phyloP scores from a whole-genome alignment of 2,888 invertebrate species.

The Beris chalybata region DNA sequence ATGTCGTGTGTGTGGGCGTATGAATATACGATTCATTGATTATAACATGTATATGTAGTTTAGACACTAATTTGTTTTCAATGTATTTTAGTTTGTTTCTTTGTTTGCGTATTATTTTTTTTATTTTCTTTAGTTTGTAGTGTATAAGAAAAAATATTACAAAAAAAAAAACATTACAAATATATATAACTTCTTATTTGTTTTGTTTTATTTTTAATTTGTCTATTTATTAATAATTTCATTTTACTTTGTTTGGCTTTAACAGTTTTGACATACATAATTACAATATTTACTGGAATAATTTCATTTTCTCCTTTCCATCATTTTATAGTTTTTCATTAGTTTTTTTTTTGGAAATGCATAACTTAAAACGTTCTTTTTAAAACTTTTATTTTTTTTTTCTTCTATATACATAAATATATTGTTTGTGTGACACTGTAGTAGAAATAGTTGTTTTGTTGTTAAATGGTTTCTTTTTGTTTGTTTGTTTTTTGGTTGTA shows the following conservation, averaged over 20 bases:
- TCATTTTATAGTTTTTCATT: not conserved
- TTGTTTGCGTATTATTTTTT: slow-evolving; percentile 16
- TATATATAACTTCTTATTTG: slow-evolving; percentile 19
- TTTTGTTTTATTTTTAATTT: slow-evolving; percentile 19
- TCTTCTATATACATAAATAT: slow-evolving; percentile 15
- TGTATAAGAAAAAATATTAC: slow-evolving; percentile 23
- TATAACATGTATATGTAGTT: not conserved
- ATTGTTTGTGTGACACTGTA: slow-evolving; percentile 2
- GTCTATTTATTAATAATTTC: slow-evolving; percentile 9
- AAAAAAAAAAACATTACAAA: slow-evolving; percentile 25
- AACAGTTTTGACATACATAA: slow-evolving; percentile 7
- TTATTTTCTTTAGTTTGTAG: slow-evolving; percentile 4
- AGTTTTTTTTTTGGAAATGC: slow-evolving; percentile 1
- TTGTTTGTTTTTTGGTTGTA: slow-evolving; percentile 5
- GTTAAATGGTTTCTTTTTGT: not conserved
- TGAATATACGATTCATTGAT: slow-evolving; percentile 3
- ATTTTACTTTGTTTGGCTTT: not conserved
- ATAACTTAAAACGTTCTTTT: not conserved
- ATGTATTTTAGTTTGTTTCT: not conserved
- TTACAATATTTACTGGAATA: not conserved
- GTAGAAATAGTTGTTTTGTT: slow-evolving; percentile 2
- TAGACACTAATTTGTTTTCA: not conserved
- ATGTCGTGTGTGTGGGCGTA: slow-evolving; percentile 5
- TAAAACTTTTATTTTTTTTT: not conserved
- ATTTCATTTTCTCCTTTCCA: not conserved